A percentile compares a stretch with the other conserved stretches of the same genome.
These are phyloP conservation scores for Melanocharis versteri DNA, from an alignment of 2,113 vertebrate species.

Conservation along the genomic window DNA sequence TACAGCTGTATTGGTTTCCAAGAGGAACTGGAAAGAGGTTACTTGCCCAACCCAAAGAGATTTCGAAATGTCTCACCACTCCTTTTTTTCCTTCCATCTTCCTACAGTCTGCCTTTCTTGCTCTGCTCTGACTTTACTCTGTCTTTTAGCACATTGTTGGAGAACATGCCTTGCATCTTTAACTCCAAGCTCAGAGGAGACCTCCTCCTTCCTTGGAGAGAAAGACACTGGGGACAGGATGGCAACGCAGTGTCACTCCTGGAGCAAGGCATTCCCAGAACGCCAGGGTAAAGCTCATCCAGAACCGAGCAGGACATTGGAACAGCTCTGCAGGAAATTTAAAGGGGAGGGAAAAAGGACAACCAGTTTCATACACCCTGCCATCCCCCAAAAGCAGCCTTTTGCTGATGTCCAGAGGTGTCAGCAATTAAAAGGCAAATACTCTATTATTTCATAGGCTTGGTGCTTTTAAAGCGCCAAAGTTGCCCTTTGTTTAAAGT, in stretches of 20 bases:
- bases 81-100: not conserved
- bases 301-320: not conserved
- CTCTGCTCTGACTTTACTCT: not conserved
- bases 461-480: not conserved
- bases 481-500: not conserved
- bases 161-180: not conserved
- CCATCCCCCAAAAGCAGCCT: not conserved
- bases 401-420: not conserved
- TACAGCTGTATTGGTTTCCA: not conserved
- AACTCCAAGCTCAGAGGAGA: not conserved
- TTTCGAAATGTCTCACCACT: not conserved
- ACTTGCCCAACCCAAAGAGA: not conserved
- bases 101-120: not conserved
- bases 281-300: not conserved
- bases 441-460: not conserved
- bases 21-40: not conserved
- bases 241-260: not conserved
- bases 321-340: not conserved
- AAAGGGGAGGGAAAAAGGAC: not conserved
- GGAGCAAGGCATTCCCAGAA: not conserved
- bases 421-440: not conserved
- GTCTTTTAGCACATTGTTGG: not conserved
- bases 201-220: not conserved
- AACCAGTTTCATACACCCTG: not conserved
- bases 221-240: not conserved